Conservation (phyloP, 2,888 invertebrate species). For the Lymantria dispar region DNA sequence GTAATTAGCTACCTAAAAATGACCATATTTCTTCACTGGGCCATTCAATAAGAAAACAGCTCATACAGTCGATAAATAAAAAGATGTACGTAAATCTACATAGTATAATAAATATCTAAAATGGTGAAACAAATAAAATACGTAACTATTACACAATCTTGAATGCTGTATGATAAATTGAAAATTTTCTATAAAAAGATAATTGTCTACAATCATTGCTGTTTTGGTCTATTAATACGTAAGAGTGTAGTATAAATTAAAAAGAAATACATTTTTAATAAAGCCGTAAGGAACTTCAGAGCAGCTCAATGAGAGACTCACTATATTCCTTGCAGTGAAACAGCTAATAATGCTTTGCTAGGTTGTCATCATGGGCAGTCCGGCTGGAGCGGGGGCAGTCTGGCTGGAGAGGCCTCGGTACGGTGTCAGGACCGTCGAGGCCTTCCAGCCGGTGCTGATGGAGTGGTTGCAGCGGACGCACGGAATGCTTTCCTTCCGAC, state of each 20-base stretch:
- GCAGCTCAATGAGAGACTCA: not conserved
- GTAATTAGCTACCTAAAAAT: no score
- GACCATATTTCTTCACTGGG: no score
- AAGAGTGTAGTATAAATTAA: not conserved
- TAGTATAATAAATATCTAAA: not conserved
- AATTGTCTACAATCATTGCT: slow-evolving; percentile 9
- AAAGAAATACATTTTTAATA: not conserved
- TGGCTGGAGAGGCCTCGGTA: no score
- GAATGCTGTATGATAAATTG: not conserved
- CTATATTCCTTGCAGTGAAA: no score
- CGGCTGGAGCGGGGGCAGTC: no score
- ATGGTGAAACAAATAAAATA: not conserved
- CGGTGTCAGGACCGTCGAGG: no score
- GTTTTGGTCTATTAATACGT: not conserved
- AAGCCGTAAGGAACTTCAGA: not conserved
- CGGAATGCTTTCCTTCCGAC: no score
- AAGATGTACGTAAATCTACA: not conserved
- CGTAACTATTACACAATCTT: slow-evolving; percentile 1
- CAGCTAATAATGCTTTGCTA: no score
- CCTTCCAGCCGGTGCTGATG: no score
- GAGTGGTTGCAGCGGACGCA: no score
- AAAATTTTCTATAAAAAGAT: not conserved
- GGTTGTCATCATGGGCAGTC: no score
- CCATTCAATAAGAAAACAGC: not conserved
- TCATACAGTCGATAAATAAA: not conserved